phyloP scores from a whole-genome alignment of 2,888 invertebrate genomes.

The Acanthosoma haemorrhoidale region DNA sequence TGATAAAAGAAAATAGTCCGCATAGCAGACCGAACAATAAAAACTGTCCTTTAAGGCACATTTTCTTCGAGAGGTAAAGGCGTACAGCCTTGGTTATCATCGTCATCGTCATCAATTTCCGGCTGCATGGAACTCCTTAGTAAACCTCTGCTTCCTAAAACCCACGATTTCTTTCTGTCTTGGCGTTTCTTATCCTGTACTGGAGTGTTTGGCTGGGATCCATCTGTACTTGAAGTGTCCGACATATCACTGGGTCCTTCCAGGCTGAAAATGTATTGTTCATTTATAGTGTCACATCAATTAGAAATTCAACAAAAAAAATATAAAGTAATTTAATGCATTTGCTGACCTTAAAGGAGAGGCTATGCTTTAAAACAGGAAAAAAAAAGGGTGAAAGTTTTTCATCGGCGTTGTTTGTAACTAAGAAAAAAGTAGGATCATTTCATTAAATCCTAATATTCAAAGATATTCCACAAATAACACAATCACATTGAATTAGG shows the following conservation, averaged over 20 bases:
- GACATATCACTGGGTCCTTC: constrained; percentile 33
- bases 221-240: constrained; percentile 35
- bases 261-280: constrained; percentile 29
- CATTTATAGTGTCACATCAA: too few species aligned
- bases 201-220: constrained; percentile 38
- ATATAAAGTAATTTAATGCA: too few species aligned
- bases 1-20: neutral
- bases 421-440: too few species aligned
- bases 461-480: too few species aligned
- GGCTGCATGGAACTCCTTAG: neutral
- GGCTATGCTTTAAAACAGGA: too few species aligned
- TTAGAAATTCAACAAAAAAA: too few species aligned
- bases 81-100: constrained; percentile 34
- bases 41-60: neutral
- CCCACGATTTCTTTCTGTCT: neutral
- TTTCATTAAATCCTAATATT: too few species aligned
- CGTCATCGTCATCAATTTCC: constrained; percentile 27
- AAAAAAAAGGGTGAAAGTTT: too few species aligned
- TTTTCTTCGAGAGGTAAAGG: constrained; percentile 29
- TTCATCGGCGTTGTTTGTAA: too few species aligned
- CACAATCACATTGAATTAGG: too few species aligned
- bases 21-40: neutral
- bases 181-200: constrained; percentile 38
- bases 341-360: too few species aligned
- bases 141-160: too few species aligned